phyloP scores from a whole-genome alignment of 2,888 invertebrate genomes.

The Dynastes hyllus region DNA sequence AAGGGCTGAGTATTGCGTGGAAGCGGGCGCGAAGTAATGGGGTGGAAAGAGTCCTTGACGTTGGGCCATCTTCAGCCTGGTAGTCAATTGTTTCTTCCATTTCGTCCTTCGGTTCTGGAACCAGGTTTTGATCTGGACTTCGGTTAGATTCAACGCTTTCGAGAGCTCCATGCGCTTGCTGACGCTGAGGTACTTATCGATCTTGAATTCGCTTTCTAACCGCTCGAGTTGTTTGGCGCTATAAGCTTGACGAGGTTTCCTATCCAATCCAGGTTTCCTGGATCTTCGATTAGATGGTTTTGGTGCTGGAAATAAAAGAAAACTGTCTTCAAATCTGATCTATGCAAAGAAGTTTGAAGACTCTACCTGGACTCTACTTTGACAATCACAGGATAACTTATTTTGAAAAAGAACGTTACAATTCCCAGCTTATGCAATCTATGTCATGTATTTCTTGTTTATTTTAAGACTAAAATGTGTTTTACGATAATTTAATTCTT shows the following conservation, averaged over 20 bases:
- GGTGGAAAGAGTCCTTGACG: conserved; percentile 85
- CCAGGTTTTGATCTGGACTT: conserved; percentile 98
- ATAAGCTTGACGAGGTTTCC: conserved; percentile 97
- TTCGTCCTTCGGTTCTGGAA: conserved; percentile 96
- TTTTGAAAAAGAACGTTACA: no score
- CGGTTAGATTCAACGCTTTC: conserved; percentile 89
- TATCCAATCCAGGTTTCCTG: conserved; percentile 90
- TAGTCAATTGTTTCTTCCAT: conserved; percentile 97
- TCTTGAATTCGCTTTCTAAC: conserved; percentile 94
- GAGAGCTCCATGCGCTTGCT: conserved; percentile 96
- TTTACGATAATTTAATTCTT: no score
- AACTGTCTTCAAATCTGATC: not conserved
- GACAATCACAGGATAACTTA: no score
- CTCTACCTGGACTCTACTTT: no score
- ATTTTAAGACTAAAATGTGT: no score
- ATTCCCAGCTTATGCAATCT: no score
- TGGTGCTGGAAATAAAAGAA: conserved; percentile 76
- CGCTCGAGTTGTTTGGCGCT: conserved; percentile 94
- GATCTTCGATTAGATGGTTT: conserved; percentile 87
- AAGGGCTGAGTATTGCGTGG: conserved; percentile 77
- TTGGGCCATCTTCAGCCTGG: conserved; percentile 90
- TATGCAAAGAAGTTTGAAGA: not conserved
- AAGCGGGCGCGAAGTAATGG: conserved; percentile 78
- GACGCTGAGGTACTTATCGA: conserved; percentile 96
- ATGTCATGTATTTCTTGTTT: no score